A percentile compares a stretch with the other conserved stretches of the same genome.
Conservation (phyloP, 2,888 invertebrate genomes). For the Acrocyrtus sp. region DNA sequence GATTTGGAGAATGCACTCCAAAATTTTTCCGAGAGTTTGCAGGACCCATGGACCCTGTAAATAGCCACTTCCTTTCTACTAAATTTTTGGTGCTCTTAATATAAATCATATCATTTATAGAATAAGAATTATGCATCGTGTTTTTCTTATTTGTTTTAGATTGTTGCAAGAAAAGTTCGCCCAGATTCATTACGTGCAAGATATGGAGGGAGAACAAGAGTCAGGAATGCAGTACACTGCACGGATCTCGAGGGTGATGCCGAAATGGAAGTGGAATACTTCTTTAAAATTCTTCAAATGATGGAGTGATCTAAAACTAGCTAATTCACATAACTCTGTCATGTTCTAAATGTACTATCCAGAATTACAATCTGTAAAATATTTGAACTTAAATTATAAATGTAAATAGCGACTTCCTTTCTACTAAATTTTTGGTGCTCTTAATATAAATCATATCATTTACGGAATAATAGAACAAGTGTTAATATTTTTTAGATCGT, state of each 20-base stretch:
- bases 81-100: no score
- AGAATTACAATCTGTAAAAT: no score
- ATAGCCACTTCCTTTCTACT: no score
- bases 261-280: conserved; percentile 74
- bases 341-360: no score
- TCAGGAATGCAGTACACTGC: conserved; percentile 91
- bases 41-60: conserved; percentile 91
- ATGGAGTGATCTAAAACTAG: conserved; percentile 9
- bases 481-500: conserved; percentile 80
- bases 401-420: no score
- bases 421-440: no score
- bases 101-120: no score
- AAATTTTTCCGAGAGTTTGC: conserved; percentile 83
- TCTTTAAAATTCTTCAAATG: conserved; percentile 56
- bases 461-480: no score
- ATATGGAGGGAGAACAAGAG: conserved; percentile 83
- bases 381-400: no score
- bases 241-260: conserved; percentile 93
- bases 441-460: no score
- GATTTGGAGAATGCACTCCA: conserved; percentile 72
- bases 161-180: conserved; percentile 84
- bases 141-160: conserved; percentile 69
- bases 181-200: conserved; percentile 86
- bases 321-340: no score
- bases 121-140: no score